Percentiles rank a stretch among this genome's conserved stretches.
These are phyloP conservation scores for Drosophila pseudotakahashii DNA, from an alignment of 2,888 invertebrate genomes.

Conservation along the genomic window DNA sequence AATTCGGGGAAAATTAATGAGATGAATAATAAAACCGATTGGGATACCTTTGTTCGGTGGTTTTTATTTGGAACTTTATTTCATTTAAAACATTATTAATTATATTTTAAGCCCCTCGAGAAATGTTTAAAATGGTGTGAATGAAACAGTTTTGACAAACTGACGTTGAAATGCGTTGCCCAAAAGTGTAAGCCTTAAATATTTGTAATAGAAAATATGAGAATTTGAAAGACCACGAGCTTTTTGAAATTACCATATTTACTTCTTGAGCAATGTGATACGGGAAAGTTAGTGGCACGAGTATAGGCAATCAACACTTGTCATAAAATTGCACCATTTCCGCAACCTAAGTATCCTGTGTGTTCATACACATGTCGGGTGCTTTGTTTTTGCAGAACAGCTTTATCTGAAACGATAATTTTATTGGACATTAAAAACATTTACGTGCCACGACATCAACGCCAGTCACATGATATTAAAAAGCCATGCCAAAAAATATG, in stretches of 20 bases:
- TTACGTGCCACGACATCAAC: slow-evolving; percentile 66
- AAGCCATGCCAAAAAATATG: slow-evolving; percentile 61
- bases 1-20: slow-evolving; percentile 25
- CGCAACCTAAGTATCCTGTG: slow-evolving; percentile 24
- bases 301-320: slow-evolving; percentile 34
- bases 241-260: not conserved
- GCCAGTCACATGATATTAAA: slow-evolving; percentile 68
- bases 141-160: not conserved
- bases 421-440: slow-evolving; percentile 76
- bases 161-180: not conserved
- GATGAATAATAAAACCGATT: slow-evolving; percentile 5
- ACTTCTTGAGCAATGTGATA: not conserved
- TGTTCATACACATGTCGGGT: slow-evolving; percentile 27
- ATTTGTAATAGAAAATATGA: not conserved
- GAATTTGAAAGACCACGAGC: not conserved
- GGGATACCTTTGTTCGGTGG: not conserved
- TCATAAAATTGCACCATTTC: slow-evolving; percentile 29
- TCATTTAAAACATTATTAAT: not conserved
- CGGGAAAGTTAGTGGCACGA: slow-evolving; percentile 2
- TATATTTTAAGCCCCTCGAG: not conserved
- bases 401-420: slow-evolving; percentile 68
- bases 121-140: not conserved
- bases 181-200: not conserved
- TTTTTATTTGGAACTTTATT: not conserved
- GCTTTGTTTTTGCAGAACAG: slow-evolving; percentile 33